These are phyloP conservation scores for Muntiacus muntjak DNA, from an alignment of 2,113 vertebrate genomes.

Conservation along the genomic window DNA sequence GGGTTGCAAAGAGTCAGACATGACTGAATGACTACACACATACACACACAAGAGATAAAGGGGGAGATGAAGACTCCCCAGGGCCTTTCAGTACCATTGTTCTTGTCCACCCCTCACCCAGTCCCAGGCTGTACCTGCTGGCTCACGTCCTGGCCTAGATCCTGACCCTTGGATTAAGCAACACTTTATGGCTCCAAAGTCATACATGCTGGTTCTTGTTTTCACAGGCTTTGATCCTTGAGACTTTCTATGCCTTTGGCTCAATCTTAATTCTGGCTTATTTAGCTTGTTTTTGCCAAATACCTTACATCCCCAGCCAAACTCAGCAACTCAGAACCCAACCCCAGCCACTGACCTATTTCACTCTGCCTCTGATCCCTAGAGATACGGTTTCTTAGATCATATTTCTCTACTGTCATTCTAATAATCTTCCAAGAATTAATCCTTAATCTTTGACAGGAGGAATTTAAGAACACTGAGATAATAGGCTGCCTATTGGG, in stretches of 20 bases:
- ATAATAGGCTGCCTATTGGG: background rate
- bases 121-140: background rate
- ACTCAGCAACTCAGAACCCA: background rate
- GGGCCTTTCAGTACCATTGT: background rate
- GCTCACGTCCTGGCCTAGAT: background rate
- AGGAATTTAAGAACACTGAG: background rate
- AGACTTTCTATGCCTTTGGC: background rate
- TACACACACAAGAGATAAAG: too few relatives aligned
- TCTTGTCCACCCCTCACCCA: fast-evolving
- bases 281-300: background rate
- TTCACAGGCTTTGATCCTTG: background rate
- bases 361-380: background rate
- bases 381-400: background rate
- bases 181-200: background rate
- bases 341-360: background rate
- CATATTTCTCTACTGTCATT: background rate
- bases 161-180: background rate
- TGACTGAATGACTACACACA: too few relatives aligned
- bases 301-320: background rate
- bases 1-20: too few relatives aligned
- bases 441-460: background rate
- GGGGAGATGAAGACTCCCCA: background rate
- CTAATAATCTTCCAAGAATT: background rate
- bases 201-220: background rate
- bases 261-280: background rate